Base-by-base conservation (phyloP, 2,888 invertebrate species). In the Tethea ocularis region DNA sequence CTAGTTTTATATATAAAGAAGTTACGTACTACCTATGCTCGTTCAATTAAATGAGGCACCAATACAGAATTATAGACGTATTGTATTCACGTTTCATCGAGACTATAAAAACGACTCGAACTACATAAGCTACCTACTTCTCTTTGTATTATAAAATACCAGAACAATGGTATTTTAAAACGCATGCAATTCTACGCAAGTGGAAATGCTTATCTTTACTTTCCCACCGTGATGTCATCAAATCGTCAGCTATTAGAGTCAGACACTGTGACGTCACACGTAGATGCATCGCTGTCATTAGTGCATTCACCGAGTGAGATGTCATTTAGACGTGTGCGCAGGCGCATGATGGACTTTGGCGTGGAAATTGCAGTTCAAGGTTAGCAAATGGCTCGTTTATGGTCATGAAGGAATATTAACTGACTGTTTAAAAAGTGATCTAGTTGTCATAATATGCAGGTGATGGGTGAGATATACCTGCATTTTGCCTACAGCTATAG, bases 261-360 rank as follows among this genome's bases (percentile, higher is more conserved):
- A 46, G 46, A 36, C 36, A 53, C 20, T 36, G 54, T 54, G 54
- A 20, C 20, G 53, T 53, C 53, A 33, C 33, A 22, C 29, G 53
- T 53, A 53, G 38, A 38, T 46, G 46, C 20, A 36, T 33, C 20
- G 33, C 54, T 6, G 15, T 54, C 54, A 54, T 54, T 54, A 54
- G 17, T 17, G 22, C 17, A 33, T 4, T 13, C 54, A 54, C 22
- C 11, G 33, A 33, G 11, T 33, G 53, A 53, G 53, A 53, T 53
- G 36, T 33, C 33, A 20, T 20, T 53, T 54, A 33, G 20, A 53
- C 17, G 15, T 10, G 13, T n/a, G 26, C 17, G 46, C 46, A 20
- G 20, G 46, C 46, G 17, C 17, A 20, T 46, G 38, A n/a, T n/a
- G 17, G 20, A 46, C 46, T 46, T 46, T 46, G 46, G 10, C 7